Base-by-base conservation (phyloP, 1,140 invertebrate genomes). In the Eulimnadia texana region DNA sequence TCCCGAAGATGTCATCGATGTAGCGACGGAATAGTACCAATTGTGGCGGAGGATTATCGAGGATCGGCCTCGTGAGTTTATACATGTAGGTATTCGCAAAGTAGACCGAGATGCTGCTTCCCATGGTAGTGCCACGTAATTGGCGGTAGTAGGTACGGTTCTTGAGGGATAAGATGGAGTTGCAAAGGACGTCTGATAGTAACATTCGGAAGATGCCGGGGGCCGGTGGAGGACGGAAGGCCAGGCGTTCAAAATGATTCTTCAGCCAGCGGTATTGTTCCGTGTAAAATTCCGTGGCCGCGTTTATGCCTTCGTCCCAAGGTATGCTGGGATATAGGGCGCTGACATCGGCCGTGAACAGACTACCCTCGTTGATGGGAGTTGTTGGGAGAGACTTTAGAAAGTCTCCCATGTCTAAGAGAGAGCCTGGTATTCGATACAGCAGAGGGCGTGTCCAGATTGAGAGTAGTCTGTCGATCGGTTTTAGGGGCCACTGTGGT, bases 71-170 rank as follows among this genome's bases (percentile, higher is more conserved):
- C 6, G 51, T 52, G 9, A 52, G n/a, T 20, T 19, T 10, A 24
- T 52, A 52, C 51, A 52, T 52, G 51, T 52, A 52, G 19, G n/a
- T 20, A 19, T 52, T 52, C 3, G 51, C 51, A 19, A 52, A 52
- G 20, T 9, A 52, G 23, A 52, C 51, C 19, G 51, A 52, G 51
- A 52, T 52, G 23, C 51, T 20, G n/a, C n/a, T 10, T 9, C 51
- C 51, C 51, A 52, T 52, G 3, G 42, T n/a, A 10, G 42, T 52
- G 51, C 9, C 51, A 9, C 19, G n/a, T 9, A 52, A 6, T 24
- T 52, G 51, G 23, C 19, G 51, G 51, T 9, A 52, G 51, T 20
- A 52, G 9, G 10, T 6, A 6, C 19, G 6, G 10, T 24, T 24
- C 19, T 52, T 9, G 51, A 52, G 19, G n/a, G 51, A 9, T 6